A percentile compares a stretch with the other conserved stretches of the same genome.
Conservation (phyloP, 2,113 vertebrate genomes). For the Lycaon pictus region DNA sequence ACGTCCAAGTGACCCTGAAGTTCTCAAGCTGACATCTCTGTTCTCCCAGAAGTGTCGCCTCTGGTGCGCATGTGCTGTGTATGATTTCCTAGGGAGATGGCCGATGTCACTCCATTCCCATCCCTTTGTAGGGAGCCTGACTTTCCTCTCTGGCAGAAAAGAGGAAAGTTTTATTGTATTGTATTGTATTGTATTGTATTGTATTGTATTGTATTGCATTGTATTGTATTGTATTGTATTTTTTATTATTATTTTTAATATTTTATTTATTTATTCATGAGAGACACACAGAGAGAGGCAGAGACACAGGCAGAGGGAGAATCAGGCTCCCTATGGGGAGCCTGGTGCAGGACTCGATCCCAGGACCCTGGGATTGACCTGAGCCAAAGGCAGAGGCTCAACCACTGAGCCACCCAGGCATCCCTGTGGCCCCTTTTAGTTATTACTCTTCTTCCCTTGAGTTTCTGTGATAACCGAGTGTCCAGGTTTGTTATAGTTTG, state of each 20-base stretch:
- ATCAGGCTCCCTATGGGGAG: no score
- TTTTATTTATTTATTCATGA: no score
- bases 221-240: no score
- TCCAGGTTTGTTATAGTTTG: background rate
- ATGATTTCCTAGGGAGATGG: background rate
- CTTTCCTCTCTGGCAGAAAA: background rate
- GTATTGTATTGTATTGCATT: background rate
- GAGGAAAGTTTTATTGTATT: background rate
- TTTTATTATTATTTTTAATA: no score
- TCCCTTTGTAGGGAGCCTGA: background rate
- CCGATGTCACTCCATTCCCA: background rate
- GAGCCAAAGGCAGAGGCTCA: no score
- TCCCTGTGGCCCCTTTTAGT: background rate
- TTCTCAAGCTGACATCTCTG: background rate
- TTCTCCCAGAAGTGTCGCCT: background rate
- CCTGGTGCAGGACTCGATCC: no score
- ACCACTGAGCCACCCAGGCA: no score
- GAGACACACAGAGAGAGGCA: no score
- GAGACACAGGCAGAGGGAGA: no score
- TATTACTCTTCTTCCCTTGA: background rate
- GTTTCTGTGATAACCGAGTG: background rate
- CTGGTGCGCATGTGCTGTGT: background rate
- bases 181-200: no score
- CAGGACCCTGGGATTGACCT: no score
- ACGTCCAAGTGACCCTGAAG: background rate